Percentiles rank a stretch among this genome's conserved stretches.
Evolutionary conservation across 2,113 vertebrate genomes (phyloP).

Genomic region (Cichladusa arquata): DNA sequence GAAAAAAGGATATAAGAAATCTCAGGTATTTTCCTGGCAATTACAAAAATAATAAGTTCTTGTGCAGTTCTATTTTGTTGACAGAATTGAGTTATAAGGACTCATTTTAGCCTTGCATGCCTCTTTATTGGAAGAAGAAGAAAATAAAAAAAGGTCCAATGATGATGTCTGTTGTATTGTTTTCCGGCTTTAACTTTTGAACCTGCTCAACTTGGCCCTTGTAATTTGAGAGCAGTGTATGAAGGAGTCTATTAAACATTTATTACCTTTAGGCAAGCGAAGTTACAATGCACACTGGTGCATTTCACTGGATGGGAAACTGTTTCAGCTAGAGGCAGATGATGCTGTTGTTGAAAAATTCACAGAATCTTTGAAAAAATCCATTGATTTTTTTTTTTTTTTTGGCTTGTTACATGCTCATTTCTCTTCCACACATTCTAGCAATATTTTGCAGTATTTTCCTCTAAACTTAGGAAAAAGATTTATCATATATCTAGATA

Average conservation of each 20-base stretch:
- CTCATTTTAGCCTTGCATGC: background rate
- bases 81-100: background rate
- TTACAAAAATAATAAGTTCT: background rate
- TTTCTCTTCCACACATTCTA: background rate
- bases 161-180: background rate
- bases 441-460: background rate
- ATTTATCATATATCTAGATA: background rate
- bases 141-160: too few species aligned
- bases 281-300: background rate
- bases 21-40: background rate
- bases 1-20: background rate
- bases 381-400: fast-evolving
- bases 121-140: background rate
- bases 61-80: background rate
- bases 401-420: background rate
- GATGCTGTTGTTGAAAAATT: background rate
- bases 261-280: background rate
- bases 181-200: background rate
- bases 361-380: background rate
- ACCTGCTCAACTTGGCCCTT: background rate
- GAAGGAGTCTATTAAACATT: background rate
- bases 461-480: background rate
- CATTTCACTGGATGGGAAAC: background rate
- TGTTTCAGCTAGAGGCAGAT: background rate
- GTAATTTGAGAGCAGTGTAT: background rate